phyloP scores from a whole-genome alignment of 2,888 invertebrate genomes.

The Drosophila borborema region DNA sequence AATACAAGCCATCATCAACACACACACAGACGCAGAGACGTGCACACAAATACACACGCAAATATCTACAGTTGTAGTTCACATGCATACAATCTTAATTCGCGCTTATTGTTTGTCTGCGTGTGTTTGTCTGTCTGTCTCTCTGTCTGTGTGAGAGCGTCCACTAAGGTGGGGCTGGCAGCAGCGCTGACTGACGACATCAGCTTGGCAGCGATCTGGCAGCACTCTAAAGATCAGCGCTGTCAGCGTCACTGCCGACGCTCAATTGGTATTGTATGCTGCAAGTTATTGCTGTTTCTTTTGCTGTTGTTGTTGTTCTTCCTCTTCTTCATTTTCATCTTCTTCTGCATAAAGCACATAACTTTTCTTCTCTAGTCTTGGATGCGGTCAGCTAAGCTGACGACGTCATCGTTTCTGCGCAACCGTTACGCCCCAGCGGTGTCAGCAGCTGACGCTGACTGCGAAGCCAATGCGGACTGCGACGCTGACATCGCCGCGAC shows the following conservation, averaged over 20 bases:
- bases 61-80: slow-evolving; percentile 43
- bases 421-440: slow-evolving; percentile 64
- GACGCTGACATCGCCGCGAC: slow-evolving; percentile 37
- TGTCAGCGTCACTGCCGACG: slow-evolving; percentile 41
- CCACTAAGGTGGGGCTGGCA: slow-evolving; percentile 67
- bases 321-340: background rate
- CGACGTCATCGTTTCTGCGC: slow-evolving; percentile 64
- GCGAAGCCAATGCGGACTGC: background rate
- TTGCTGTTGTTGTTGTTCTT: slow-evolving; percentile 17
- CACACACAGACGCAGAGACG: slow-evolving; percentile 1
- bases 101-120: slow-evolving; percentile 47
- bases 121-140: slow-evolving; percentile 8
- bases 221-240: slow-evolving; percentile 51
- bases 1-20: slow-evolving; percentile 40
- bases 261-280: slow-evolving; percentile 33
- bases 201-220: slow-evolving; percentile 34
- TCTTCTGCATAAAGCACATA: slow-evolving; percentile 3
- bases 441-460: slow-evolving; percentile 39
- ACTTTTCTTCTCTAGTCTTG: slow-evolving; percentile 5
- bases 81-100: slow-evolving; percentile 43
- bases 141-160: slow-evolving; percentile 24
- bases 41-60: background rate
- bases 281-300: slow-evolving; percentile 8
- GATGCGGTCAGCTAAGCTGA: slow-evolving; percentile 56
- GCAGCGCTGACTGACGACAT: slow-evolving; percentile 54